These are phyloP conservation scores for Okapia johnstoni DNA, from an alignment of 2,113 vertebrate genomes.

Conservation along the genomic window DNA sequence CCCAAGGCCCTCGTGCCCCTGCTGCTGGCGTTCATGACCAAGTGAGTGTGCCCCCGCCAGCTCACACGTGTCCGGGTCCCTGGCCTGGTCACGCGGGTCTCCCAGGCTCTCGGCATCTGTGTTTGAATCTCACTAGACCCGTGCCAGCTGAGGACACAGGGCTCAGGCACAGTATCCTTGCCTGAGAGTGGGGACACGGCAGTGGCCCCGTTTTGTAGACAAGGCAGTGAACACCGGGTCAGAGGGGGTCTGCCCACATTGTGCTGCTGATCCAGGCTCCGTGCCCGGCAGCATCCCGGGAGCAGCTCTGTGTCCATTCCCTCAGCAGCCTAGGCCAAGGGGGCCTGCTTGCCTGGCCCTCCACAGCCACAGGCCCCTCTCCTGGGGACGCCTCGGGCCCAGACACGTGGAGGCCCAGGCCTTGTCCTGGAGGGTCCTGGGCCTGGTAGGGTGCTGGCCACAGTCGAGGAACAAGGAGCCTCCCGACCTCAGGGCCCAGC, in stretches of 20 bases:
- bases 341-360: not conserved
- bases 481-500: not conserved
- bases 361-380: not conserved
- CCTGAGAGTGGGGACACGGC: not conserved
- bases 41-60: slow-evolving; percentile 83
- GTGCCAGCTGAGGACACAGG: not conserved
- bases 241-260: no score
- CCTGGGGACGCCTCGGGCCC: not conserved
- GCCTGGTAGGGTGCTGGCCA: not conserved
- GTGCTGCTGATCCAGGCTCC: fast-evolving
- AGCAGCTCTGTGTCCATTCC: not conserved
- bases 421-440: not conserved
- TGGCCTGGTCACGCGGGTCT: fast-evolving
- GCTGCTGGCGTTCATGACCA: slow-evolving; percentile 91
- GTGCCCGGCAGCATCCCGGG: fast-evolving
- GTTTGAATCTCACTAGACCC: not conserved
- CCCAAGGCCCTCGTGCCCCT: slow-evolving; percentile 87
- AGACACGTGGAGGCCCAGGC: not conserved
- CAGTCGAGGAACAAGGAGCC: no score
- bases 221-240: fast-evolving
- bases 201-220: not conserved
- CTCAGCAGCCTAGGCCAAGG: not conserved
- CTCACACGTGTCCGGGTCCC: fast-evolving
- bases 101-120: not conserved
- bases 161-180: not conserved